phyloP scores from a whole-genome alignment of 2,113 vertebrate species.

The Pachyramphus minor region DNA sequence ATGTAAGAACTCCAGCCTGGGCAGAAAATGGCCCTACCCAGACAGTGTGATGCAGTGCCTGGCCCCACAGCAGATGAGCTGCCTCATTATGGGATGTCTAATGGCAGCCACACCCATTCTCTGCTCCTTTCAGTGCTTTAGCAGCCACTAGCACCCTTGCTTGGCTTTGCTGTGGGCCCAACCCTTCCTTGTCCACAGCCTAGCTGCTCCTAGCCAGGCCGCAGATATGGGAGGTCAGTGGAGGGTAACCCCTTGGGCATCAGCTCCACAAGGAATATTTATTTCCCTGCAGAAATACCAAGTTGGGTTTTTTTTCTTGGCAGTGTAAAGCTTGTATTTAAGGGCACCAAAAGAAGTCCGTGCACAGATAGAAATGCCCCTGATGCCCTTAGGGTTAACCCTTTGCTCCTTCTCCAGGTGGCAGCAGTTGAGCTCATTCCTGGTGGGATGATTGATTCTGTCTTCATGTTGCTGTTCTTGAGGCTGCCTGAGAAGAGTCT shows the following conservation, averaged over 20 bases:
- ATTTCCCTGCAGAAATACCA: neutral
- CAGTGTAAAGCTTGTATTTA: neutral
- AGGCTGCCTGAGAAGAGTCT: neutral
- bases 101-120: neutral
- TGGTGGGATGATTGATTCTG: neutral
- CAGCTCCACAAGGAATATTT: neutral
- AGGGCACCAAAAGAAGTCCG: neutral
- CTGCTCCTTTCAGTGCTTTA: neutral
- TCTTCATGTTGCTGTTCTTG: neutral
- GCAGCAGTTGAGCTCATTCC: neutral
- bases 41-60: neutral
- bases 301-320: neutral
- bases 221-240: neutral
- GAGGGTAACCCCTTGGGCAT: neutral
- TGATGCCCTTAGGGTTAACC: neutral
- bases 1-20: neutral
- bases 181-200: neutral
- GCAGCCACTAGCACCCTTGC: neutral
- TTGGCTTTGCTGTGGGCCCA: neutral
- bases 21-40: neutral
- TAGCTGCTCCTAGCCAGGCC: neutral
- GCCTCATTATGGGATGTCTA: neutral
- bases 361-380: neutral
- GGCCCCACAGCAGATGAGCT: accelerated
- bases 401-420: neutral